These are phyloP conservation scores for Plebejus argus DNA, from an alignment of 2,888 invertebrate species.

Conservation along the genomic window DNA sequence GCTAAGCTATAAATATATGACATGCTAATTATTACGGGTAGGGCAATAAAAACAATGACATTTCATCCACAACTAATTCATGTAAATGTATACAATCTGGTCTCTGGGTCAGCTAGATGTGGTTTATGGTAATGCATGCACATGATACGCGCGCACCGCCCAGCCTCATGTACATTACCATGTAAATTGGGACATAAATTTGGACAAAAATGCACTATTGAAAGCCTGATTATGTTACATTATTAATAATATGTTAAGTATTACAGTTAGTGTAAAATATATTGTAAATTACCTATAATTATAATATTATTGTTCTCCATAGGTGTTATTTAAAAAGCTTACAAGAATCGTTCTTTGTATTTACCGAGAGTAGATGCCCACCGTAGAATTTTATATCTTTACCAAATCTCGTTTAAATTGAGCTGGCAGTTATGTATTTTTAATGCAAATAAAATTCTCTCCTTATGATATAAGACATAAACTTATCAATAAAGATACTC, in stretches of 20 bases:
- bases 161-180: slow-evolving; percentile 26
- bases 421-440: too few species aligned
- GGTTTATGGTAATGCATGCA: slow-evolving; percentile 30
- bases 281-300: too few species aligned
- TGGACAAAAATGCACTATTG: neutral
- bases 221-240: neutral
- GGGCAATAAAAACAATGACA: neutral
- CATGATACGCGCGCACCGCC: slow-evolving; percentile 39
- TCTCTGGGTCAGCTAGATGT: slow-evolving; percentile 15
- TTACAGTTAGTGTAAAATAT: too few species aligned
- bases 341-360: too few species aligned
- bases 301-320: too few species aligned
- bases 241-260: too few species aligned
- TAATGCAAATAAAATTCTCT: too few species aligned
- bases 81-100: slow-evolving; percentile 25
- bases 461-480: neutral
- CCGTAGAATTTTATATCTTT: too few species aligned
- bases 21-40: neutral
- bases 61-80: slow-evolving; percentile 16
- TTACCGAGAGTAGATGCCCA: too few species aligned
- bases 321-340: too few species aligned
- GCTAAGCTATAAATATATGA: neutral
- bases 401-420: too few species aligned
- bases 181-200: slow-evolving; percentile 2
- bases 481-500: too few species aligned